Conservation (phyloP, 2,888 invertebrate species). For the Aporophyla lueneburgensis region DNA sequence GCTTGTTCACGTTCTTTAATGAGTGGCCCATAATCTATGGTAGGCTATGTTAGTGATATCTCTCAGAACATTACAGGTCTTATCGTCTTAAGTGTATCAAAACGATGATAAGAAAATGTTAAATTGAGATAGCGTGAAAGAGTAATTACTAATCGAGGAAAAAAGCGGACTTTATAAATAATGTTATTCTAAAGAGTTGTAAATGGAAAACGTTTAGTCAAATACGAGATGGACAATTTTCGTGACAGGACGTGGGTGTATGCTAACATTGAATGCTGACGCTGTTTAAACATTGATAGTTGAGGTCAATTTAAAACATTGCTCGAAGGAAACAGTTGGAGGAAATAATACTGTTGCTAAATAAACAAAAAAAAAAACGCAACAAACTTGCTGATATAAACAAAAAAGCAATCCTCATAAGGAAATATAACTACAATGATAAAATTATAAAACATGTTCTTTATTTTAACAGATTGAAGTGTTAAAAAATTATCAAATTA, state of each 20-base stretch:
- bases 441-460: constrained; percentile 9
- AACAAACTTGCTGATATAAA: constrained; percentile 32
- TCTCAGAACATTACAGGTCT: constrained; percentile 72
- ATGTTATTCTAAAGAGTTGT: constrained; percentile 22
- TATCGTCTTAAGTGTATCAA: constrained; percentile 78
- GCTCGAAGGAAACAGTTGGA: constrained; percentile 64
- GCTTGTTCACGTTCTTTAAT: constrained; percentile 62
- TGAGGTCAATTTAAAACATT: constrained; percentile 75
- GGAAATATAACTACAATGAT: constrained; percentile 9
- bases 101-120: constrained; percentile 76
- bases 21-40: constrained; percentile 62
- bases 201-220: constrained; percentile 48
- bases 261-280: constrained; percentile 76
- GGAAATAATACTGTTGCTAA: constrained; percentile 23
- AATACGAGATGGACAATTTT: constrained; percentile 59
- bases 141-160: constrained; percentile 64
- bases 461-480: constrained; percentile 21
- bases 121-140: constrained; percentile 71
- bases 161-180: constrained; percentile 40
- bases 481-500: constrained; percentile 50
- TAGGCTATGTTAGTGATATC: constrained; percentile 66
- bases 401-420: constrained; percentile 2
- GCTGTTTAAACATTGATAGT: constrained; percentile 73
- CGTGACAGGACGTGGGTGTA: constrained; percentile 78
- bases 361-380: constrained; percentile 31